Evolutionary conservation across 2,797 vertebrate genomes (phyloP).

Genomic region (Pipistrellus kuhlii): DNA sequence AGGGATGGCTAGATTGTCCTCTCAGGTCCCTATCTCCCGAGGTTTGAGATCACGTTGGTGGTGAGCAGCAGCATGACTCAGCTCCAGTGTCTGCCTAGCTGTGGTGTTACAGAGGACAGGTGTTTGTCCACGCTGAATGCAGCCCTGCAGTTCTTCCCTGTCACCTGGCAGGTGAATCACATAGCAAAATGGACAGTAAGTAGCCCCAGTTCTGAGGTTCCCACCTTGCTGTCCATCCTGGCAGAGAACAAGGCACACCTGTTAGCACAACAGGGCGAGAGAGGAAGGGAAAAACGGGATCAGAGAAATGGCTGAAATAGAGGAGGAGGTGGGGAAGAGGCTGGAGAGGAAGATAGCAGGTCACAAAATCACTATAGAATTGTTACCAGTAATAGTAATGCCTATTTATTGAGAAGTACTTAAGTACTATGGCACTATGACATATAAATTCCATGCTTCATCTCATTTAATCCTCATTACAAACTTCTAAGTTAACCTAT

Average conservation of each 20-base stretch:
- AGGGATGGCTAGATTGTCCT: not conserved
- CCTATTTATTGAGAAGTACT: not conserved
- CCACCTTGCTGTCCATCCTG: not conserved
- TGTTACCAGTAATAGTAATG: not conserved
- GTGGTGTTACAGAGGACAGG: constrained; percentile 64
- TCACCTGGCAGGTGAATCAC: constrained; percentile 12
- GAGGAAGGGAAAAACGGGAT: not conserved
- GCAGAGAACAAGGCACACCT: not conserved
- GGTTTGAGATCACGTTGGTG: not conserved
- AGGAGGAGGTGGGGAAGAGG: not conserved
- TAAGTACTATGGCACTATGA: not conserved
- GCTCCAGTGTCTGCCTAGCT: constrained; percentile 24
- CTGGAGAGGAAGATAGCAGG: not conserved
- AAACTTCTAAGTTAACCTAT: not conserved
- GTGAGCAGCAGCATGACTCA: constrained; percentile 74
- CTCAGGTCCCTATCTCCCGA: not conserved
- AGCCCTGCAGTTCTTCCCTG: constrained; percentile 5
- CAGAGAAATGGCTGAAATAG: not conserved
- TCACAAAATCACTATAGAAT: not conserved
- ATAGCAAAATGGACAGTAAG: not conserved
- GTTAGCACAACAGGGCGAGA: not conserved
- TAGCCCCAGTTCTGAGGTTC: not conserved
- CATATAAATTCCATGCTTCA: not conserved
- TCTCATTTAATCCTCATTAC: not conserved
- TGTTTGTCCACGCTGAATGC: constrained; percentile 41